Conservation (phyloP, 2,797 vertebrate genomes). For the Xerus rutilus region DNA sequence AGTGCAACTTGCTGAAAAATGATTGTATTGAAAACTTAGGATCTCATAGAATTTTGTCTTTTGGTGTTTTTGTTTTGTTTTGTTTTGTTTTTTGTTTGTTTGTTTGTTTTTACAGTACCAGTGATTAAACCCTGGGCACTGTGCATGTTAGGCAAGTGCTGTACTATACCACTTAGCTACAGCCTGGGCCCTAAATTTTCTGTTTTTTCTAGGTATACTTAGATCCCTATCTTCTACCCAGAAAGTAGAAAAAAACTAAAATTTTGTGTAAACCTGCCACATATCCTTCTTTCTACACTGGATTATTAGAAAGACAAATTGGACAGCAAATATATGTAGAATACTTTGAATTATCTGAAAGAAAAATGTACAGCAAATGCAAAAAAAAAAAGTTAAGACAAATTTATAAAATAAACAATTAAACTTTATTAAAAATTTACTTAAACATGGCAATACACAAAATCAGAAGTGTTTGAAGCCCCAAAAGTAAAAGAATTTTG, state of each 20-base stretch:
- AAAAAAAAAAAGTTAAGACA: not conserved
- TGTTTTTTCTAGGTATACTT: not conserved
- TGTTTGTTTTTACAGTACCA: too few species aligned
- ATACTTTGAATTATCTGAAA: not conserved
- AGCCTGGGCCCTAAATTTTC: not conserved
- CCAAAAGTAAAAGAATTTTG: not conserved
- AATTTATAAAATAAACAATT: conserved; percentile 6
- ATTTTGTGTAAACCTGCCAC: not conserved
- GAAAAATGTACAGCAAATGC: not conserved
- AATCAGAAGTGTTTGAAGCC: not conserved
- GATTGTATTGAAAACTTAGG: conserved; percentile 7
- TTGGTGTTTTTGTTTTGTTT: too few species aligned
- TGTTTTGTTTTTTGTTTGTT: too few species aligned
- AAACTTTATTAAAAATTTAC: not conserved
- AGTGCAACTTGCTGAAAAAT: not conserved
- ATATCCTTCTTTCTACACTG: conserved; percentile 28
- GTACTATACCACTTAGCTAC: too few species aligned
- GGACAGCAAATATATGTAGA: not conserved
- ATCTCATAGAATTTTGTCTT: not conserved
- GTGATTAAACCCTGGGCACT: too few species aligned
- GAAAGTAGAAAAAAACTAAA: not conserved
- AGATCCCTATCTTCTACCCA: not conserved
- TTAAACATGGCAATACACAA: not conserved
- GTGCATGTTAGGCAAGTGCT: too few species aligned
- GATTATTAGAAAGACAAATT: not conserved